Percentiles rank a stretch among this genome's conserved stretches.
These are phyloP conservation scores for Halcyon malimbica DNA, from an alignment of 2,113 vertebrate genomes.

Conservation along the genomic window DNA sequence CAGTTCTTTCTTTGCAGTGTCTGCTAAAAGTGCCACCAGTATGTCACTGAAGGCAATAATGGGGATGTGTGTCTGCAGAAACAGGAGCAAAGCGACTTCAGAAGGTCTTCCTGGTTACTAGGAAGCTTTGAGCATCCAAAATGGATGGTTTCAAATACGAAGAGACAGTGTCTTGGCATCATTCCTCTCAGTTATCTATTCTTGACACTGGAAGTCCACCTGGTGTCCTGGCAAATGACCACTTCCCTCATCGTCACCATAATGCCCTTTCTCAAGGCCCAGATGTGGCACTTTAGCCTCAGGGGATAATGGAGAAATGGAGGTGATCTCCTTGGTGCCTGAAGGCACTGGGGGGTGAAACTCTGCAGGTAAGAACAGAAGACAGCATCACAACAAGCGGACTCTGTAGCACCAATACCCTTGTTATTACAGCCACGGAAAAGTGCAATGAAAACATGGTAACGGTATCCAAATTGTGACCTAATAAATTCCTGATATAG, in stretches of 20 bases:
- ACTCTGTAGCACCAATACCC: not conserved
- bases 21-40: not conserved
- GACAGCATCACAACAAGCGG: not conserved
- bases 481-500: conserved; percentile 25
- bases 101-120: not conserved
- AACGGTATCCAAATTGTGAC: conserved; percentile 21
- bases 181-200: not conserved
- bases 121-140: not conserved
- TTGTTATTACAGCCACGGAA: not conserved
- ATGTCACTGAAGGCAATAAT: not conserved
- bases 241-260: not conserved
- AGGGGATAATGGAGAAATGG: not conserved
- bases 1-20: not conserved
- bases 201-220: not conserved
- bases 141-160: not conserved
- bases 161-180: not conserved
- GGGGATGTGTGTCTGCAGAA: not conserved
- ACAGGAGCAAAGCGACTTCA: not conserved
- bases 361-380: not conserved
- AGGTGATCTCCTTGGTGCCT: not conserved
- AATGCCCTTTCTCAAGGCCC: not conserved
- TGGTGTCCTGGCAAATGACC: not conserved
- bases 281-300: not conserved
- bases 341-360: not conserved
- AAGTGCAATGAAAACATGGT: not conserved